Evolutionary conservation across 2,888 invertebrate species (phyloP), one percentile per base, ranked within the genome.

Genomic region (Heliothis peltigera): DNA sequence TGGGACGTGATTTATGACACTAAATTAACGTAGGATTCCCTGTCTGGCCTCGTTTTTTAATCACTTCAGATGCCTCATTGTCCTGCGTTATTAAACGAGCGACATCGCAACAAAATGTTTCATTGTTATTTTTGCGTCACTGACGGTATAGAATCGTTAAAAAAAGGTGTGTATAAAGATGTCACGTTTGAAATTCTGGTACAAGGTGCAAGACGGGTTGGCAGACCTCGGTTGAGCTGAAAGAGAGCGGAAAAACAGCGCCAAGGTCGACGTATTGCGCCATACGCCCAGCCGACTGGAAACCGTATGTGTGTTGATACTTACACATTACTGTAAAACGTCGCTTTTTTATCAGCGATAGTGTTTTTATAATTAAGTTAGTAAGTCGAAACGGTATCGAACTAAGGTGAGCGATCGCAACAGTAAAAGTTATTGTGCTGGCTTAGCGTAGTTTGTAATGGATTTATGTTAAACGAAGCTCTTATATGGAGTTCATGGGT

Each of bases 231-330:
- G 84, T 79, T 81, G 86, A 84, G 79, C 92, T 92, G 91, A 95
- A 95, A 94, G 95, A 94, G 95, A 95, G 95, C 95, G 95, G 93
- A 94, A 94, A 93, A 94, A 91, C 85, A 71, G 83, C 93, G 93
- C 86, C 95, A 95, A 95, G 95, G 95, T 94, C 92, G 89, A 68
- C 59, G 61, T 77, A 83, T 92, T 92, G 91, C 92, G 88, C 89
- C 91, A 92, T 77, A 83, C 85, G 82, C 74, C 84, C 92, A 90
- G 84, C 92, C 90, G 85, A 90, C 83, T 91, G 92, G 91, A 92
- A 94, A 89, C 89, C 82, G 84, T 76, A 80, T 78, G 83, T 86
- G 81, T 79, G 74, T 78, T 80, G 77, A 75, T 80, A 79, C 75
- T 78, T 70, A 80, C 63, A 77, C 70, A 75, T 77, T 83, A 77